Evolutionary conservation across 2,113 vertebrate genomes (phyloP).

Genomic region (Pycnonotus jocosus): DNA sequence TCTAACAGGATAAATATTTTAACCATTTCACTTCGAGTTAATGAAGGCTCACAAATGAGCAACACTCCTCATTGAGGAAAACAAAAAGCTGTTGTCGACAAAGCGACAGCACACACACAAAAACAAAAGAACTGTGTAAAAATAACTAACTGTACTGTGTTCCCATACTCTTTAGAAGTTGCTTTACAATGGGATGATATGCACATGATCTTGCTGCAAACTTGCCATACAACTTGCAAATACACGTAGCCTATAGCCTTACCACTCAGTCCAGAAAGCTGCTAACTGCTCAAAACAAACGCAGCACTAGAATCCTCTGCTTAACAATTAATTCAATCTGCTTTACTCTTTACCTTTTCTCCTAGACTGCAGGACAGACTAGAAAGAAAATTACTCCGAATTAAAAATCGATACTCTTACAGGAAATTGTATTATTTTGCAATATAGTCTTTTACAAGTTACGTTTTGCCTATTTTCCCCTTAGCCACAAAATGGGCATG

Average conservation of each 20-base stretch:
- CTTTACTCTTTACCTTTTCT: constrained; percentile 77
- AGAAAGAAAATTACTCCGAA: constrained; percentile 77
- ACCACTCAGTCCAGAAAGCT: constrained; percentile 75
- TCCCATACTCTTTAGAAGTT: constrained; percentile 91
- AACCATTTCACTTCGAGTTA: constrained; percentile 95
- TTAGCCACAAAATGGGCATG: constrained; percentile 81
- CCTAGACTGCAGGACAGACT: constrained; percentile 77
- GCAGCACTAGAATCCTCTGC: constrained; percentile 78
- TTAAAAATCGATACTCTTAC: constrained; percentile 72
- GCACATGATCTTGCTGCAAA: constrained; percentile 88
- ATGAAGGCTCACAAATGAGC: constrained; percentile 99
- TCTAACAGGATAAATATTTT: constrained; percentile 99
- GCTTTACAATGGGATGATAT: constrained; percentile 97
- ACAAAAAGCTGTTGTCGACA: constrained; percentile 99
- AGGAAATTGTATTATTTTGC: constrained; percentile 76
- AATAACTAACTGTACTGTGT: constrained; percentile 89
- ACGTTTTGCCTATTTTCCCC: constrained; percentile 75
- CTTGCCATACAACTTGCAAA: constrained; percentile 75
- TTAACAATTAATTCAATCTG: constrained; percentile 73
- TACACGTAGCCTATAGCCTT: constrained; percentile 77
- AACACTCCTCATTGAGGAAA: constrained; percentile 99
- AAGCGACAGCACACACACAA: constrained; percentile 96
- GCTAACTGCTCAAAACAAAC: constrained; percentile 69
- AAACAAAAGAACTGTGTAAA: constrained; percentile 84
- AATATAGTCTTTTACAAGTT: constrained; percentile 78